These are phyloP conservation scores for Bombyx mandarina DNA, from an alignment of 1,140 invertebrate species.

Conservation along the genomic window DNA sequence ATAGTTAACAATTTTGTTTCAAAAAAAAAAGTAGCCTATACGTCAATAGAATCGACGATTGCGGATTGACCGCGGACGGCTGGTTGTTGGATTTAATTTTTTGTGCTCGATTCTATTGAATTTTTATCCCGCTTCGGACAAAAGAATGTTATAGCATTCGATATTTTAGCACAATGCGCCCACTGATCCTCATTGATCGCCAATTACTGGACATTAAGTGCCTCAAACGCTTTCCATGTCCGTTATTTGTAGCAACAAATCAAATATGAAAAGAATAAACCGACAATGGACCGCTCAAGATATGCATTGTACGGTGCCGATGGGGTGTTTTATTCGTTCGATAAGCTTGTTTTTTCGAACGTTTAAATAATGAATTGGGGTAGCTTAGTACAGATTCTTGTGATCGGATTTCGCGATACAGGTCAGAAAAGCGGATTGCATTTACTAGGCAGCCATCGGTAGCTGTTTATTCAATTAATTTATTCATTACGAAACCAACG, in stretches of 20 bases:
- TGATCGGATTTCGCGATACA: slow-evolving; percentile 21
- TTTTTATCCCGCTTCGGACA: slow-evolving; percentile 51
- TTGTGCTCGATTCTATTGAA: slow-evolving; percentile 14
- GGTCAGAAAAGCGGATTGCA: too few relatives aligned
- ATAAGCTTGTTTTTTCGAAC: slow-evolving; percentile 50
- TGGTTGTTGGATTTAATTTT: slow-evolving; percentile 40
- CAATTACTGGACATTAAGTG: slow-evolving; percentile 71
- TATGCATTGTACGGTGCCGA: slow-evolving; percentile 42
- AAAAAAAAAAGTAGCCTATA: too few relatives aligned
- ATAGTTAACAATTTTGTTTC: too few relatives aligned
- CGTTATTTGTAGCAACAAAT: slow-evolving; percentile 68
- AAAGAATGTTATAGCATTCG: slow-evolving; percentile 37
- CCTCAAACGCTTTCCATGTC: slow-evolving; percentile 64
- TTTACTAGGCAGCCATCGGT: too few relatives aligned
- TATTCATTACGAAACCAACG: too few relatives aligned
- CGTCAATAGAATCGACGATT: too few relatives aligned
- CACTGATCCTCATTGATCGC: slow-evolving; percentile 71
- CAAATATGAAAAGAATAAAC: slow-evolving; percentile 47
- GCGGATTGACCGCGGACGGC: slow-evolving; percentile 11
- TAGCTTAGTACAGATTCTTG: slow-evolving; percentile 26
- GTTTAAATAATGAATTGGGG: slow-evolving; percentile 37
- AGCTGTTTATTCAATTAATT: too few relatives aligned
- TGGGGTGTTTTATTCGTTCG: slow-evolving; percentile 50
- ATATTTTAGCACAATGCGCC: slow-evolving; percentile 65
- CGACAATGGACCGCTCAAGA: slow-evolving; percentile 57